Evolutionary conservation across 2,113 vertebrate genomes (phyloP).

Genomic region (Cochlearius cochlearius): DNA sequence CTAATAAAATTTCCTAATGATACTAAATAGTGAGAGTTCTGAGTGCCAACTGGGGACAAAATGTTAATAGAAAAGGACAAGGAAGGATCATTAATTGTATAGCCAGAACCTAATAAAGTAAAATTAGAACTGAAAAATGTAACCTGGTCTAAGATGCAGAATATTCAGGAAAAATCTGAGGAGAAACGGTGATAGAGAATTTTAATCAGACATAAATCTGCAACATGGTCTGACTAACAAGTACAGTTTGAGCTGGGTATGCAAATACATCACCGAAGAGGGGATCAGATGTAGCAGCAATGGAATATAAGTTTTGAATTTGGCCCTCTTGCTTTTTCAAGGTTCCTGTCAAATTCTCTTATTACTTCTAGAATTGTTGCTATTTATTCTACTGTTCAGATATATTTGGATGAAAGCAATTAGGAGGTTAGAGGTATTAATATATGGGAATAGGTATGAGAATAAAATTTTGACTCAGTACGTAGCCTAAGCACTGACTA

Average conservation of each 20-base stretch:
- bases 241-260: not conserved
- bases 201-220: not conserved
- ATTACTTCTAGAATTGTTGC: not conserved
- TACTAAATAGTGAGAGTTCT: conserved; percentile 5
- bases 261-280: not conserved
- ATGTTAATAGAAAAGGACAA: conserved; percentile 14
- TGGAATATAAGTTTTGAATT: not conserved
- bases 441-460: not conserved
- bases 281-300: not conserved
- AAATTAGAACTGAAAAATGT: not conserved
- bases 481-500: not conserved
- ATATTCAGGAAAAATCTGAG: not conserved
- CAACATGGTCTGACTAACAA: not conserved
- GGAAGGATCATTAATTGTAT: not conserved
- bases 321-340: not conserved
- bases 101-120: not conserved
- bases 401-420: not conserved
- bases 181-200: not conserved
- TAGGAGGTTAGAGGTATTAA: not conserved
- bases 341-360: not conserved
- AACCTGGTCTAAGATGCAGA: not conserved
- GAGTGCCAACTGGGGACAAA: not conserved
- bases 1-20: not conserved
- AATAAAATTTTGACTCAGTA: not conserved
- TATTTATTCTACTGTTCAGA: not conserved